Percentiles rank a stretch among this genome's conserved stretches.
phyloP scores from a whole-genome alignment of 2,888 invertebrate genomes.

The Crematogaster levior region DNA sequence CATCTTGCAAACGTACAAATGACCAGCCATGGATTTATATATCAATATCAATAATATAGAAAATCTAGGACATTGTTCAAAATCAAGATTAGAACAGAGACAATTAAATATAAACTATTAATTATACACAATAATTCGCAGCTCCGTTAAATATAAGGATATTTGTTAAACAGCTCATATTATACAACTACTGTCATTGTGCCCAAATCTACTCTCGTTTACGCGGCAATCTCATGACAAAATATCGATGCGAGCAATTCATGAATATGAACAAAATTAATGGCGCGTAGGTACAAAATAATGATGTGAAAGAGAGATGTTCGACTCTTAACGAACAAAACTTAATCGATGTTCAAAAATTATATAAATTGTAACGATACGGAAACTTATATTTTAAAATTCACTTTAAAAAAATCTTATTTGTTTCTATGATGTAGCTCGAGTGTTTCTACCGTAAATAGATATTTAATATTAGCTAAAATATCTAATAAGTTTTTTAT shows the following conservation, averaged over 20 bases:
- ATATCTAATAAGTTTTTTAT: background rate
- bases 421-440: conserved; percentile 42
- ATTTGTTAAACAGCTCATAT: conserved; percentile 78
- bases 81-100: conserved; percentile 55
- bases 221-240: conserved; percentile 66
- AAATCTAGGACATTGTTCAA: conserved; percentile 53
- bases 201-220: conserved; percentile 73
- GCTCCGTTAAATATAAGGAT: conserved; percentile 77
- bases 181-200: conserved; percentile 78
- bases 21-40: conserved; percentile 79
- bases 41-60: conserved; percentile 61
- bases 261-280: conserved; percentile 10
- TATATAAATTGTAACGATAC: conserved; percentile 37
- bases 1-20: conserved; percentile 20
- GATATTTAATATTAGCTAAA: conserved; percentile 13
- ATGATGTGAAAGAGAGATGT: conserved; percentile 7
- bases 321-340: background rate
- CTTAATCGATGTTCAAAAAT: background rate
- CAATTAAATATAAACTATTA: conserved; percentile 70
- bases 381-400: conserved; percentile 36
- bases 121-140: conserved; percentile 75
- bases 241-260: conserved; percentile 38
- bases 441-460: conserved; percentile 37
- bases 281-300: conserved; percentile 19
- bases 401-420: conserved; percentile 63